These are phyloP conservation scores for Sisyra terminalis DNA, from an alignment of 2,888 invertebrate species.

Conservation along the genomic window DNA sequence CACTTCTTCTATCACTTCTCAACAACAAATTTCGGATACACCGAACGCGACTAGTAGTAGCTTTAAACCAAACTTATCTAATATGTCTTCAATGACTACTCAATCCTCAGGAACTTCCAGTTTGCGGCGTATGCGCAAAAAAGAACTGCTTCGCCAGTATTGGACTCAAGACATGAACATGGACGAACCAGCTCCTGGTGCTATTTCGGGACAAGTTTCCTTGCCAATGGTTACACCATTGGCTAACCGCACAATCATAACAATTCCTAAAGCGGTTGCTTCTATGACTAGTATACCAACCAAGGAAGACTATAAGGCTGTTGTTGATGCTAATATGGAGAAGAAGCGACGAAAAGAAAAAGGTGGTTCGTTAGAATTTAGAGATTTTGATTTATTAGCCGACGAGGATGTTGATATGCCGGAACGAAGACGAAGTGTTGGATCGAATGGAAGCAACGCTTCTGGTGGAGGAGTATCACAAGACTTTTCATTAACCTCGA, in stretches of 20 bases:
- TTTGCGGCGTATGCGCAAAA: slow-evolving; percentile 75
- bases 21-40: slow-evolving; percentile 31
- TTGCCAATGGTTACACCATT: slow-evolving; percentile 40
- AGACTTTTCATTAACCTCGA: slow-evolving; percentile 13
- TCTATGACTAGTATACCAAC: slow-evolving; percentile 80
- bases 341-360: slow-evolving; percentile 46
- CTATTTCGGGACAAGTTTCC: slow-evolving; percentile 33
- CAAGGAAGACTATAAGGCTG: slow-evolving; percentile 62
- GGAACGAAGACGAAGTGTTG: slow-evolving; percentile 32
- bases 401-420: slow-evolving; percentile 35
- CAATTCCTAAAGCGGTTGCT: slow-evolving; percentile 77
- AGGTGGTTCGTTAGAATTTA: slow-evolving; percentile 39
- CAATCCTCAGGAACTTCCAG: slow-evolving; percentile 50
- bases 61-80: slow-evolving; percentile 28
- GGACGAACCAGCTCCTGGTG: slow-evolving; percentile 48
- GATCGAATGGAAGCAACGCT: slow-evolving; percentile 25
- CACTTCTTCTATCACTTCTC: slow-evolving; percentile 39
- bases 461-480: slow-evolving; percentile 19
- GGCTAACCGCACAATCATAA: slow-evolving; percentile 52
- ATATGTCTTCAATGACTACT: slow-evolving; percentile 28
- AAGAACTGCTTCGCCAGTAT: slow-evolving; percentile 69
- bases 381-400: slow-evolving; percentile 41
- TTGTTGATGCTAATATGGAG: slow-evolving; percentile 44
- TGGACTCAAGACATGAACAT: slow-evolving; percentile 78
- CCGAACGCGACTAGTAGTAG: slow-evolving; percentile 25